These are phyloP conservation scores for Styela clava DNA, from an alignment of 23 tunicate species.

Conservation along the genomic window DNA sequence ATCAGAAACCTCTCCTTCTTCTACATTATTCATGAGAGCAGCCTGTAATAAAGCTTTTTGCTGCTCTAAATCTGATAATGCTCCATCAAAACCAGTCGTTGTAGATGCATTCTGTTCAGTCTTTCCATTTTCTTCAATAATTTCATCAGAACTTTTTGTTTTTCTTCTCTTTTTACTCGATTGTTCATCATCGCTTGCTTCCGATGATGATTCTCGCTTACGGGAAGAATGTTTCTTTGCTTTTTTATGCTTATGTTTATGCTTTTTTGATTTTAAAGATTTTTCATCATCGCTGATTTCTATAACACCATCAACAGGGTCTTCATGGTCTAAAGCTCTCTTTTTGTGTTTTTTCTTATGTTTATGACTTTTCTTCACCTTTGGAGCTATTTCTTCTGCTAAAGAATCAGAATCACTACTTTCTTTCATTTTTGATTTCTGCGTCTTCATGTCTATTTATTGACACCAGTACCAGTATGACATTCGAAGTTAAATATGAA, in stretches of 20 bases:
- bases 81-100: conserved; percentile 19
- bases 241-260: conserved; percentile 69
- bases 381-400: conserved; percentile 88
- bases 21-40: conserved; percentile 36
- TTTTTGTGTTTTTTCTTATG: conserved; percentile 45
- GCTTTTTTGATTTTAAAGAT: conserved; percentile 39
- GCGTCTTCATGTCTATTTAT: too few relatives aligned
- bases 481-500: too few relatives aligned
- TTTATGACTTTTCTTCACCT: conserved; percentile 68
- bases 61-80: conserved; percentile 50
- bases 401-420: too few relatives aligned
- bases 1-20: conserved; percentile 62
- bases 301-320: background rate
- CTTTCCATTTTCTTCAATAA: background rate
- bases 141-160: conserved; percentile 7
- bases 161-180: conserved; percentile 7
- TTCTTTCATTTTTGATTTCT: too few relatives aligned
- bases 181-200: conserved; percentile 13
- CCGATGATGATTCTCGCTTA: conserved; percentile 21
- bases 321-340: background rate
- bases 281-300: conserved; percentile 30
- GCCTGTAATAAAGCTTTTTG: conserved; percentile 73
- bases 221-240: conserved; percentile 7
- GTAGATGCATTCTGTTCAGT: background rate
- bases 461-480: too few relatives aligned